Conservation (phyloP, 2,888 invertebrate genomes). For the Galerucella nymphaeae region DNA sequence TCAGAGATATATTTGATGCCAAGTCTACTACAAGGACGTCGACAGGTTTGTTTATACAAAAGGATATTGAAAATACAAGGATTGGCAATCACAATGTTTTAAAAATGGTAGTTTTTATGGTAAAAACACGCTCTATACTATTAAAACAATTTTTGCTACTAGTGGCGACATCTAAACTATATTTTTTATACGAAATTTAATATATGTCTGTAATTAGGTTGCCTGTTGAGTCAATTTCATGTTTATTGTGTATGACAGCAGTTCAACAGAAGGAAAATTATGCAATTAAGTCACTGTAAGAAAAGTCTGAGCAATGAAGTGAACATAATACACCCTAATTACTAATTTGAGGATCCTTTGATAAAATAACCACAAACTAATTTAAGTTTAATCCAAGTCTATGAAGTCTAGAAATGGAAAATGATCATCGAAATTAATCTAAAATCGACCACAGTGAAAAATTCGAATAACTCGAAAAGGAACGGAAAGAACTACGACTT, state of each 20-base stretch:
- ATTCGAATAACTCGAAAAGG: too few species aligned
- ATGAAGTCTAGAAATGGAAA: constrained; percentile 24
- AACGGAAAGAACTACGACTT: neutral
- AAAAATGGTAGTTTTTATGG: too few species aligned
- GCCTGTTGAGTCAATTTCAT: constrained; percentile 3
- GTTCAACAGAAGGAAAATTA: constrained; percentile 39
- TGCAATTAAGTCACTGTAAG: constrained; percentile 44
- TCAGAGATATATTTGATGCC: constrained; percentile 33
- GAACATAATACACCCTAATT: constrained; percentile 50
- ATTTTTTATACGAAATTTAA: too few species aligned
- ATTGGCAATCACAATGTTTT: too few species aligned
- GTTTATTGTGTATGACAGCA: constrained; percentile 11
- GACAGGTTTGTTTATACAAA: constrained; percentile 5
- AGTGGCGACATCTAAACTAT: too few species aligned
- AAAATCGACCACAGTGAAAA: neutral
- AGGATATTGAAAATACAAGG: too few species aligned
- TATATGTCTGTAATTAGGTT: neutral
- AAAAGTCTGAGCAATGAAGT: constrained; percentile 46
- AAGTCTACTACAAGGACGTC: neutral
- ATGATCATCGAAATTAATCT: constrained; percentile 22
- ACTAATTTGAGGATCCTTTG: constrained; percentile 53
- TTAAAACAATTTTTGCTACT: too few species aligned
- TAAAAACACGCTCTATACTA: too few species aligned
- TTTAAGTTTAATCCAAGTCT: constrained; percentile 50
- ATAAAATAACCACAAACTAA: constrained; percentile 50